Percentiles rank a stretch among this genome's conserved stretches.
Evolutionary conservation across 2,797 vertebrate species (phyloP).

Genomic region (Sebastes alutus): DNA sequence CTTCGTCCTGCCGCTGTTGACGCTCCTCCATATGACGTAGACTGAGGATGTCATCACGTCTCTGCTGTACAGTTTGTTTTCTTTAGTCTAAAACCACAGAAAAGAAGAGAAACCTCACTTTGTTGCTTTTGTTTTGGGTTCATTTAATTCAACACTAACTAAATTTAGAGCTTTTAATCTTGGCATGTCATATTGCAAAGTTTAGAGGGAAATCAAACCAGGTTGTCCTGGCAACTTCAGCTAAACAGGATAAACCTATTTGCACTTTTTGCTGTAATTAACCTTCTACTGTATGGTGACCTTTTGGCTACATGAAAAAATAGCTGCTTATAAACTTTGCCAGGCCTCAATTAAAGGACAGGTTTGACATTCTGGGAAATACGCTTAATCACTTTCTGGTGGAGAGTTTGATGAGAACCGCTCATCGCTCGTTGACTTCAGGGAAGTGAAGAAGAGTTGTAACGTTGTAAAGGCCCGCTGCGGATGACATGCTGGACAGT

Average conservation of each 20-base stretch:
- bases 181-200: not conserved
- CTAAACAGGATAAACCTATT: not conserved
- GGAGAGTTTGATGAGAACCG: not conserved
- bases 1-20: constrained; percentile 48
- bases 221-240: not conserved
- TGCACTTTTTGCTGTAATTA: not conserved
- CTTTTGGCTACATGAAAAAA: not conserved
- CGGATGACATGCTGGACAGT: no score
- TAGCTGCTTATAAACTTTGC: not conserved
- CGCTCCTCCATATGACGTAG: constrained; percentile 51
- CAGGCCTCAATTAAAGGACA: not conserved
- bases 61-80: constrained; percentile 1
- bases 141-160: not conserved
- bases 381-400: not conserved
- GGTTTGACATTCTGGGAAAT: not conserved
- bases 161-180: no score
- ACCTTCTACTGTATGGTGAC: not conserved
- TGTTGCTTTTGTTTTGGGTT: not conserved
- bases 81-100: not conserved
- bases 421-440: no score
- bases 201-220: not conserved
- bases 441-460: not conserved
- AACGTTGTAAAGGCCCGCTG: no score
- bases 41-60: not conserved
- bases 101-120: not conserved